phyloP scores from a whole-genome alignment of 2,113 vertebrate genomes.

The Psammodynastes pulverulentus region DNA sequence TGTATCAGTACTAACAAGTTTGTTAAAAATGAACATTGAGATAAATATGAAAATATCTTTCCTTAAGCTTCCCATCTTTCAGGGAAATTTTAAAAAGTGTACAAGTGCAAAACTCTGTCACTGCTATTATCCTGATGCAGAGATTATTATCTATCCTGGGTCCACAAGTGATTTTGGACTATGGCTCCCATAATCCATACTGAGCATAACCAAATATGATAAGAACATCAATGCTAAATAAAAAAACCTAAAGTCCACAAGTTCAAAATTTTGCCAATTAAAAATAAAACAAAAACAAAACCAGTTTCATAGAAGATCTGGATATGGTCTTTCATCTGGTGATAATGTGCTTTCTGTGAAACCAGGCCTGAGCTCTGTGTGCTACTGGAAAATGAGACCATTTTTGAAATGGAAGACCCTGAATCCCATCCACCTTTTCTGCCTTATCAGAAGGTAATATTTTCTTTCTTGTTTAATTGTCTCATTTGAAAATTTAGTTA shows the following conservation, averaged over 20 bases:
- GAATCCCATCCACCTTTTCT: slow-evolving; percentile 23
- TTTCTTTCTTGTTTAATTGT: not conserved
- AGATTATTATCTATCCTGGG: not conserved
- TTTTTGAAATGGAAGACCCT: slow-evolving; percentile 34
- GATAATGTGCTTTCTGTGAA: not conserved
- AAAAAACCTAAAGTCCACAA: not conserved
- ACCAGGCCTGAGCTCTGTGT: slow-evolving; percentile 38
- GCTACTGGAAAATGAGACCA: slow-evolving; percentile 46
- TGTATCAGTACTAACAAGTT: not conserved
- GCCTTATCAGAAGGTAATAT: slow-evolving; percentile 45
- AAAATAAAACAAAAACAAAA: not conserved
- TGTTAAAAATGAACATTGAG: not conserved
- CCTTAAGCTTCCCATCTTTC: not conserved
- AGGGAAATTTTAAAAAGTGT: not conserved
- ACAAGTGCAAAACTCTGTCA: not conserved
- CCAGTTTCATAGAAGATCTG: not conserved
- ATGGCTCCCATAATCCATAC: not conserved
- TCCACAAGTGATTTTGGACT: not conserved
- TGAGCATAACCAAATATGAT: not conserved
- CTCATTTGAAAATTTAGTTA: not conserved
- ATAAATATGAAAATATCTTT: not conserved
- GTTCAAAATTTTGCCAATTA: not conserved
- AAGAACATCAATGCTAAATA: not conserved
- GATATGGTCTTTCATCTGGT: not conserved
- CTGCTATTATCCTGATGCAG: not conserved